phyloP scores from a whole-genome alignment of 2,113 vertebrate species.

The Phalacrocorax carbo region DNA sequence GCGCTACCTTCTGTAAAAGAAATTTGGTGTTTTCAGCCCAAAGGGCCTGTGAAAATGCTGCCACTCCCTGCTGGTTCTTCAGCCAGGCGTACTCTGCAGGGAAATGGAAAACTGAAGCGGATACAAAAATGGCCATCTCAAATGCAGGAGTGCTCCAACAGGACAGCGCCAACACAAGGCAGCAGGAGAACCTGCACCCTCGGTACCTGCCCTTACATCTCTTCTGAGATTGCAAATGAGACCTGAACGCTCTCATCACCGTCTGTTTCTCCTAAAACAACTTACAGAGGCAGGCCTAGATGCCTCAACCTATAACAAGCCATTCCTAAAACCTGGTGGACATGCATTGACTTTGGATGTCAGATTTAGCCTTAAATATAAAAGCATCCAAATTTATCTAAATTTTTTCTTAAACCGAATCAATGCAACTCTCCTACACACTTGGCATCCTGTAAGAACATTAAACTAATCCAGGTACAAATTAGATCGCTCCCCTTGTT shows the following conservation, averaged over 20 bases:
- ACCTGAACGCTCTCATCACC: not conserved
- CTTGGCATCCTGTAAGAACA: not conserved
- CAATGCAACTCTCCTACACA: not conserved
- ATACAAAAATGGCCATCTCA: not conserved
- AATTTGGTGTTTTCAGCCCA: not conserved
- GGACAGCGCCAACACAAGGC: accelerated
- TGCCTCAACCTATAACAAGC: not conserved
- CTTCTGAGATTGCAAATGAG: not conserved
- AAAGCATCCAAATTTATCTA: not conserved
- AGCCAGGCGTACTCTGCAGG: not conserved
- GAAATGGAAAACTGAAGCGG: not conserved
- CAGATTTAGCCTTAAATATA: not conserved
- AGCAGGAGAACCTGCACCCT: not conserved
- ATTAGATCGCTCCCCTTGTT: not conserved
- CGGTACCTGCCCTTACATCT: not conserved
- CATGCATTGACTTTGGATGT: not conserved
- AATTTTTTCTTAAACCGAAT: not conserved
- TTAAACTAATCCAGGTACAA: not conserved
- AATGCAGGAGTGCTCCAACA: not conserved
- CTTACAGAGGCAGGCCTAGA: not conserved
- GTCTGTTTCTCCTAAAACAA: not conserved
- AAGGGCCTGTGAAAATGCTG: not conserved
- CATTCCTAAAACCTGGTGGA: not conserved
- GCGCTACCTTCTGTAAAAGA: not conserved
- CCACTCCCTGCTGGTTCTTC: not conserved